Conservation (phyloP, 2,113 vertebrate genomes). For the Psittacus erithacus region DNA sequence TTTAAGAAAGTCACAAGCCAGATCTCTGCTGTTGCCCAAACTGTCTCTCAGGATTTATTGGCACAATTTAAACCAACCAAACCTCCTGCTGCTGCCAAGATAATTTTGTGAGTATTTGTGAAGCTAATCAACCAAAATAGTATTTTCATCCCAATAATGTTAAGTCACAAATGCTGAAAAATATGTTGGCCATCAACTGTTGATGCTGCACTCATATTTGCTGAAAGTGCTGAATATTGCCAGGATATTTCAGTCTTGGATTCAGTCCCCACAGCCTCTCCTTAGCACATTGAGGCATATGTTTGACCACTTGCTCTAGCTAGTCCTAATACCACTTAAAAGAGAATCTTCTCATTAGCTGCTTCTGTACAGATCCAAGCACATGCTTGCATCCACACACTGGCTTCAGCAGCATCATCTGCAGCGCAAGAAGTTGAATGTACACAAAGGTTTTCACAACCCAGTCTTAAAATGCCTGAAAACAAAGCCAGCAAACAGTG, state of each 20-base stretch:
- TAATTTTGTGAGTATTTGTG: not conserved
- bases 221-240: not conserved
- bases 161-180: not conserved
- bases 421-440: not conserved
- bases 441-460: not conserved
- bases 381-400: not conserved
- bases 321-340: not conserved
- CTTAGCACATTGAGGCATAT: not conserved
- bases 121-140: not conserved
- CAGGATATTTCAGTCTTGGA: not conserved
- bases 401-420: not conserved
- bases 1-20: not conserved
- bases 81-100: not conserved
- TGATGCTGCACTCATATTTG: not conserved
- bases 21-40: not conserved
- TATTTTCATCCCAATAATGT: not conserved
- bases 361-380: not conserved
- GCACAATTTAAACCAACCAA: not conserved
- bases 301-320: not conserved
- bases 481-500: not conserved
- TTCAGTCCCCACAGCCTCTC: not conserved
- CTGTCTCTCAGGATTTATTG: not conserved
- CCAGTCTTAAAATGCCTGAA: not conserved
- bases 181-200: not conserved
- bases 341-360: constrained; percentile 7